phyloP scores from a whole-genome alignment of 2,113 vertebrate genomes.

The Tyto alba region DNA sequence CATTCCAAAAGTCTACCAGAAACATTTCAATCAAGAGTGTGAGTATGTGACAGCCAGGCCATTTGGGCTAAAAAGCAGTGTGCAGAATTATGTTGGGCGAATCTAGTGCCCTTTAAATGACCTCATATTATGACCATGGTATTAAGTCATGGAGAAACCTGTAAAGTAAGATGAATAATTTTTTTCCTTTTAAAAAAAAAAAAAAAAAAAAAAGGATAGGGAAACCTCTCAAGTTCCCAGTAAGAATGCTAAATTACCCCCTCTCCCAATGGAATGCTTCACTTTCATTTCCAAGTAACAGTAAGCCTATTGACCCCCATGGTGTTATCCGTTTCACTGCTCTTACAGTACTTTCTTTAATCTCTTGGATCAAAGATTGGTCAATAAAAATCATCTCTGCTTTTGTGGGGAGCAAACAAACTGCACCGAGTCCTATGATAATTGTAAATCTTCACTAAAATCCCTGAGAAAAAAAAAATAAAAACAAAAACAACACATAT shows the following conservation, averaged over 20 bases:
- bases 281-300: slow-evolving; percentile 80
- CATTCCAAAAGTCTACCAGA: slow-evolving; percentile 80
- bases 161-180: slow-evolving; percentile 64
- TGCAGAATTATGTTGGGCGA: slow-evolving; percentile 70
- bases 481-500: not conserved
- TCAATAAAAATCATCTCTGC: slow-evolving; percentile 85
- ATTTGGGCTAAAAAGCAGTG: slow-evolving; percentile 72
- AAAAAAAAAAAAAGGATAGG: not conserved
- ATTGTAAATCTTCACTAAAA: slow-evolving; percentile 71
- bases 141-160: slow-evolving; percentile 73
- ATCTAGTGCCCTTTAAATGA: slow-evolving; percentile 76
- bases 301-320: slow-evolving; percentile 79
- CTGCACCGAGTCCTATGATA: slow-evolving; percentile 67
- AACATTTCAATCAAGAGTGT: slow-evolving; percentile 76
- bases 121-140: slow-evolving; percentile 65
- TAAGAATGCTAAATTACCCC: slow-evolving; percentile 73
- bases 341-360: slow-evolving; percentile 82
- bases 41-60: slow-evolving; percentile 70
- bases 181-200: not conserved
- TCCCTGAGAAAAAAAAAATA: slow-evolving; percentile 2
- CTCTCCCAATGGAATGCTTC: slow-evolving; percentile 74
- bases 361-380: slow-evolving; percentile 85
- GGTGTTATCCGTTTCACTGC: slow-evolving; percentile 75
- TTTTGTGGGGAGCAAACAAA: slow-evolving; percentile 80
- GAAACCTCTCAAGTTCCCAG: slow-evolving; percentile 61